phyloP scores from a whole-genome alignment of 1,140 invertebrate genomes.

The Carcinoscorpius rotundicauda region DNA sequence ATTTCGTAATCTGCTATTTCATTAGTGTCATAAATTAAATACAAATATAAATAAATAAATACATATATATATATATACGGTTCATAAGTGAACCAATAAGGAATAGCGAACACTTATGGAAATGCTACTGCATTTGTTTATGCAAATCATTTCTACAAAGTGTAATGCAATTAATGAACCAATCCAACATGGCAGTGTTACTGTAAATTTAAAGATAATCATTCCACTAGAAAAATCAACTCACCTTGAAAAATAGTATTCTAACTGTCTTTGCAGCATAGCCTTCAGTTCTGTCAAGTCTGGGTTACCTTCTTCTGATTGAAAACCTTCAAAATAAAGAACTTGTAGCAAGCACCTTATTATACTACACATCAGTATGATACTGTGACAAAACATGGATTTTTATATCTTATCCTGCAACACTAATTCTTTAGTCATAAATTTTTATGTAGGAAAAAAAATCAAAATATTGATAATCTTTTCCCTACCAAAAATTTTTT shows the following conservation, averaged over 20 bases:
- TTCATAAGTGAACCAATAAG: neutral
- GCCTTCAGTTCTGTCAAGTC: constrained; percentile 51
- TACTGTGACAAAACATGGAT: too few relatives aligned
- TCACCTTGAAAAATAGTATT: constrained; percentile 80
- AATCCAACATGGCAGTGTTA: neutral
- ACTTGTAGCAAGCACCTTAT: too few relatives aligned
- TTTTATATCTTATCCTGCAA: too few relatives aligned
- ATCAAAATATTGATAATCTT: too few relatives aligned
- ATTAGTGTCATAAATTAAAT: too few relatives aligned
- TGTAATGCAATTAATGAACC: constrained; percentile 2
- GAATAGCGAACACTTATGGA: neutral
- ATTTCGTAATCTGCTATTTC: too few relatives aligned
- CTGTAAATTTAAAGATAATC: constrained; percentile 7
- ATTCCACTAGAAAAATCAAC: constrained; percentile 8
- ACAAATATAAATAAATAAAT: neutral
- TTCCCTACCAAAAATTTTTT: too few relatives aligned
- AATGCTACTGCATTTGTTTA: neutral
- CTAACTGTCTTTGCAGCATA: constrained; percentile 65
- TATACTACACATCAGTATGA: too few relatives aligned
- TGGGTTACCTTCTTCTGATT: too few relatives aligned
- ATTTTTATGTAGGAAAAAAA: too few relatives aligned
- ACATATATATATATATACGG: neutral
- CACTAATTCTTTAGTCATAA: too few relatives aligned
- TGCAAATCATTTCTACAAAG: neutral
- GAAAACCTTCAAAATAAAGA: too few relatives aligned